Percentiles rank a stretch among this genome's conserved stretches.
These are phyloP conservation scores for Brachymystax lenok DNA, from an alignment of 2,797 vertebrate species.

Conservation along the genomic window DNA sequence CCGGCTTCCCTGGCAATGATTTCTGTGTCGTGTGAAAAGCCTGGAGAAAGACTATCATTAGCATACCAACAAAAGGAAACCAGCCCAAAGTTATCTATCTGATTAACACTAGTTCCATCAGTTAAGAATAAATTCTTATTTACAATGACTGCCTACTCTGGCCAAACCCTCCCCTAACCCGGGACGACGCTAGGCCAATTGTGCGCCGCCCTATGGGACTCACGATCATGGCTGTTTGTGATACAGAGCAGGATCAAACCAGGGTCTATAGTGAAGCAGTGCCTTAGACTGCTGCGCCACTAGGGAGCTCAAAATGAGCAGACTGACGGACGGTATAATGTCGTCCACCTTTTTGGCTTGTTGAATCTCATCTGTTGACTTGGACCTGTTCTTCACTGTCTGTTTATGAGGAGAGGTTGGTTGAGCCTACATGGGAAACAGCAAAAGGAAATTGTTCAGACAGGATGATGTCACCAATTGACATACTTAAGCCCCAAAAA, in stretches of 20 bases:
- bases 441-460: neutral
- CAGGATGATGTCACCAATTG: neutral
- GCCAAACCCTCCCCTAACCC: too few species aligned
- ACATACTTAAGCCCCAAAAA: neutral
- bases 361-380: constrained; percentile 72
- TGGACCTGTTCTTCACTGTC: constrained; percentile 58
- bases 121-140: too few species aligned
- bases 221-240: too few species aligned
- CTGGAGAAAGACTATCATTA: neutral
- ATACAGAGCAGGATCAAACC: too few species aligned
- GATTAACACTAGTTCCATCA: neutral
- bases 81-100: neutral
- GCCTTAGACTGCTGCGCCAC: too few species aligned
- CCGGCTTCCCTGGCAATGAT: neutral
- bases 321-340: neutral
- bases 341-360: constrained; percentile 71
- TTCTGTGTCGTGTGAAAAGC: neutral
- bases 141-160: too few species aligned
- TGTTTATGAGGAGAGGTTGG: constrained; percentile 67
- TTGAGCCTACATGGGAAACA: constrained; percentile 39
- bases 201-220: too few species aligned
- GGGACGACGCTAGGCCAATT: too few species aligned
- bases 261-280: too few species aligned
- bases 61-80: neutral
- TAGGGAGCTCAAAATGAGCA: neutral